A percentile compares a stretch with the other conserved stretches of the same genome.
phyloP scores from a whole-genome alignment of 2,113 vertebrate genomes.

The pig (Sus scrofa) region T2T-Sscrofa CM000821.6:81287501-81288000 shows the following conservation, averaged over 20 bases:
- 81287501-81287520: background rate
- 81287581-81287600: background rate
- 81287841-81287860: background rate
- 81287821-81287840: background rate
- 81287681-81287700: background rate
- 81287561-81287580: background rate
- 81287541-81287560: background rate
- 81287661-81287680: background rate
- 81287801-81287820: background rate
- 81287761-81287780: background rate
- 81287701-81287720: background rate
- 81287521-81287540: background rate
- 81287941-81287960: background rate
- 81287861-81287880: background rate
- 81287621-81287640: background rate
- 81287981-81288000: background rate
- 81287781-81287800: background rate
- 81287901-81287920: background rate
- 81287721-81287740: background rate
- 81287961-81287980: background rate
- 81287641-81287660: background rate
- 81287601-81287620: background rate
- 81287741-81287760: background rate
- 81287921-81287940: background rate
- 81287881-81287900: background rate